Conservation (phyloP, 2,797 vertebrate species). For the Girardinus metallicus region DNA sequence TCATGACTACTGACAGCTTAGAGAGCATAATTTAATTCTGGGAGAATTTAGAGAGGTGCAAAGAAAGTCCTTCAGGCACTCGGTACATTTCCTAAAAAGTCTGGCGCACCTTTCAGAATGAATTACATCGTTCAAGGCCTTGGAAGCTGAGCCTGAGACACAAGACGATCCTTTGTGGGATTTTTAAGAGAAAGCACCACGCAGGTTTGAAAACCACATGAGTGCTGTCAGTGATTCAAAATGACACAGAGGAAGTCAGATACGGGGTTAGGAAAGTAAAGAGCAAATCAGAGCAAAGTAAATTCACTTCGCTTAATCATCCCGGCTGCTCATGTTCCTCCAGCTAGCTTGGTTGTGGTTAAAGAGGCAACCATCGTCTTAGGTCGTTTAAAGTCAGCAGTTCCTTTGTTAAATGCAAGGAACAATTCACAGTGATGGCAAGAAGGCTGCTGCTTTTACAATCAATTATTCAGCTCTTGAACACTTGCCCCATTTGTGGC, state of each 20-base stretch:
- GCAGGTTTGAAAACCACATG: conserved; percentile 23
- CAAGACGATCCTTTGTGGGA: conserved; percentile 25
- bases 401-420: not conserved
- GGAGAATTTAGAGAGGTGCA: conserved; percentile 40
- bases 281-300: conserved; percentile 21
- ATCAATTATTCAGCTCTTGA: conserved; percentile 48
- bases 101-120: conserved; percentile 27
- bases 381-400: conserved; percentile 10
- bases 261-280: conserved; percentile 1
- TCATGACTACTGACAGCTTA: conserved; percentile 59
- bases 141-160: conserved; percentile 18
- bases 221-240: conserved; percentile 44
- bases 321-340: conserved; percentile 23
- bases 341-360: not conserved
- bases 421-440: not conserved
- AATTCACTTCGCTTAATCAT: conserved; percentile 35
- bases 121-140: conserved; percentile 43
- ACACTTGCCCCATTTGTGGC: conserved; percentile 21
- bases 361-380: conserved; percentile 15
- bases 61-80: conserved; percentile 49
- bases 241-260: conserved; percentile 48
- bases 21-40: conserved; percentile 54
- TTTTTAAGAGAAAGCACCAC: conserved; percentile 21
- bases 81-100: conserved; percentile 29
- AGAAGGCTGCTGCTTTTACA: conserved; percentile 18